Evolutionary conservation across 2,797 vertebrate genomes (phyloP).

Genomic region (Scolopax bukidnonensis): DNA sequence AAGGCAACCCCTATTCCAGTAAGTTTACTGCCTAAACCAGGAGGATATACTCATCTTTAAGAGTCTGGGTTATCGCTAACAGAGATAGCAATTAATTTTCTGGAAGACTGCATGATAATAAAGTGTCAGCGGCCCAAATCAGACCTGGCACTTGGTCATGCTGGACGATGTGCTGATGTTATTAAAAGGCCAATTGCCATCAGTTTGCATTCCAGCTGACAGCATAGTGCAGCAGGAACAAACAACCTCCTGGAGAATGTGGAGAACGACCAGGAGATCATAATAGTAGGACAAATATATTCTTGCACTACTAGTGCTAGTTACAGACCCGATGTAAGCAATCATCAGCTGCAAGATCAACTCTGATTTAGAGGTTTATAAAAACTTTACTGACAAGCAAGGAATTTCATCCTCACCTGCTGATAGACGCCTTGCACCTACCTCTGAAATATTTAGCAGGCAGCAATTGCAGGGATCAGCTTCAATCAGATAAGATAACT

Average conservation of each 20-base stretch:
- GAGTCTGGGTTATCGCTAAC: not conserved
- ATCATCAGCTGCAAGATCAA: not conserved
- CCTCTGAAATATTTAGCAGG: not conserved
- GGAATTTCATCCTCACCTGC: not conserved
- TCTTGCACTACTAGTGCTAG: not conserved
- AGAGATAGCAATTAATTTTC: slow-evolving; percentile 25
- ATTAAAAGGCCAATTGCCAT: slow-evolving; percentile 16
- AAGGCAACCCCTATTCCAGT: not conserved
- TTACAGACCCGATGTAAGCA: not conserved
- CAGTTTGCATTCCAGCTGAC: not conserved
- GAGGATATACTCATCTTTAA: not conserved
- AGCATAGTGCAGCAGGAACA: not conserved
- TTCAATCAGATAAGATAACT: not conserved
- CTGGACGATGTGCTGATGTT: not conserved
- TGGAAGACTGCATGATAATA: not conserved
- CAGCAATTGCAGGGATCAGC: not conserved
- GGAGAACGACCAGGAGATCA: not conserved
- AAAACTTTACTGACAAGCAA: not conserved
- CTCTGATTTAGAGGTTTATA: not conserved
- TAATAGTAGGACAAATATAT: not conserved
- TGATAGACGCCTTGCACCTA: not conserved
- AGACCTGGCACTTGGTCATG: not conserved
- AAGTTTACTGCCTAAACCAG: not conserved
- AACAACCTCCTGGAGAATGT: not conserved
- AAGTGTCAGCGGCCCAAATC: not conserved